Percentiles rank a stretch among this genome's conserved stretches.
phyloP scores from a whole-genome alignment of 92 coral and sea anemone genomes.

The Siderastrea siderea region DNA sequence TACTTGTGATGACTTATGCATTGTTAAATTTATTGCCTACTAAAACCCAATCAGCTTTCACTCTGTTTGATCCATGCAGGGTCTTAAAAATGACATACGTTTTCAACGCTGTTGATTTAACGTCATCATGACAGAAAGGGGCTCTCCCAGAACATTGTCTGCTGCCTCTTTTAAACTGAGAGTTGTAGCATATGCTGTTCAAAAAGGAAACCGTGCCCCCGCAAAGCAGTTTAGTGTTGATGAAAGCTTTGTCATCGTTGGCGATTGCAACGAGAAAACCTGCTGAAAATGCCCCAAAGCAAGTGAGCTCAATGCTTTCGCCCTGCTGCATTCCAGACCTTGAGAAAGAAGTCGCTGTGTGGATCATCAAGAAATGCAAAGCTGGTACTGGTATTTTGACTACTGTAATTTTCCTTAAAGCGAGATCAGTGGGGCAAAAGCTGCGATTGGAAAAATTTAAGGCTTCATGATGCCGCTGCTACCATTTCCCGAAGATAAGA shows the following conservation, averaged over 20 bases:
- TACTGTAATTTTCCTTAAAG: background rate
- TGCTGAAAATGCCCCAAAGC: slow-evolving; percentile 5
- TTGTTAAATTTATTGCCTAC: background rate
- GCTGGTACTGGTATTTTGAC: background rate
- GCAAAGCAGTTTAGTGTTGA: slow-evolving; percentile 30
- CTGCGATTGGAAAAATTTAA: background rate
- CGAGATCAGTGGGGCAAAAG: background rate
- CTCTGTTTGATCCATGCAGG: background rate
- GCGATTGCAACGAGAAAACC: slow-evolving; percentile 32
- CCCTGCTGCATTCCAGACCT: slow-evolving; percentile 1
- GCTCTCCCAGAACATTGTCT: no score
- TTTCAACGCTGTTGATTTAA: no score
- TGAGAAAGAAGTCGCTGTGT: background rate
- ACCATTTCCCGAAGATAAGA: background rate
- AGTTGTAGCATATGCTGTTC: slow-evolving; percentile 17
- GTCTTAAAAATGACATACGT: no score
- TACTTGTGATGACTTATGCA: background rate
- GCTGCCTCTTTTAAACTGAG: background rate
- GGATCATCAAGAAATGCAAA: background rate
- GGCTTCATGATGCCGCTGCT: background rate
- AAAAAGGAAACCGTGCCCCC: slow-evolving; percentile 29
- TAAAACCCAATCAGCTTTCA: slow-evolving; percentile 7
- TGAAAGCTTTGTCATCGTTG: slow-evolving; percentile 32
- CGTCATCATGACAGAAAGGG: no score
- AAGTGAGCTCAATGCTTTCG: slow-evolving; percentile 2